Base-by-base conservation (phyloP, 2,797 vertebrate genomes). In the Rhynchotus rufescens region DNA sequence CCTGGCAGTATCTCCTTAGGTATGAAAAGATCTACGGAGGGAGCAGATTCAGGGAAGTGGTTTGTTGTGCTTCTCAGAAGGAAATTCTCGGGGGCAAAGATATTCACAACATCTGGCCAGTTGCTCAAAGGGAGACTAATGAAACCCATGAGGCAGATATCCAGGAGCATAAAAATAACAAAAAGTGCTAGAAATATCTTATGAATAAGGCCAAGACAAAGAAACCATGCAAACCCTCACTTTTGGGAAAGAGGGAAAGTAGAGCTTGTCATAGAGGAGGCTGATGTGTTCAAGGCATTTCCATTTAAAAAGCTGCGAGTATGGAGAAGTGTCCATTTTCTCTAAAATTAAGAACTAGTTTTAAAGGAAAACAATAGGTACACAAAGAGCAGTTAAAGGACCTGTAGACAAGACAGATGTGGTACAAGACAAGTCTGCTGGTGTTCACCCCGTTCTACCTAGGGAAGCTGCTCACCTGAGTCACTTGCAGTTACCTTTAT, bases 101-200 rank as follows among this genome's bases (percentile, higher is more conserved):
- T 9, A 4, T 60, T 64, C 75, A 21, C 28, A 10, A 16, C 52
- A 66, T 51, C 75, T 79, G 56, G 32, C 21, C 78, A 78, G n/a
- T 44, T 52, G 80, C 40, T 59, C 84, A 69, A 93, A 86, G 16
- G 1, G 44, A 66, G 25, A 79, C 21, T 52, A 59, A 49, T 1
- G 26, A 82, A 93, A 74, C 6, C 20, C 65, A 30, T 60, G 40
- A 64, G 52, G 65, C 71, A 91, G 13, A 13, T 12, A 9, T n/a
- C 68, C 89, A 82, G 71, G 28, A 86, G 81, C 54, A 42, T 12
- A 40, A 66, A 77, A 79, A 10, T 0, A 67, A 85, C 57, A 38
- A 84, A 79, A 89, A 77, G 59, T 71, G 36, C 23, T 90, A 65
- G 82, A 72, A 93, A 92, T 65, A 54, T 51, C 45, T 80, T 4